phyloP scores from a whole-genome alignment of 2,113 vertebrate genomes.

The Tetrao urogallus region DNA sequence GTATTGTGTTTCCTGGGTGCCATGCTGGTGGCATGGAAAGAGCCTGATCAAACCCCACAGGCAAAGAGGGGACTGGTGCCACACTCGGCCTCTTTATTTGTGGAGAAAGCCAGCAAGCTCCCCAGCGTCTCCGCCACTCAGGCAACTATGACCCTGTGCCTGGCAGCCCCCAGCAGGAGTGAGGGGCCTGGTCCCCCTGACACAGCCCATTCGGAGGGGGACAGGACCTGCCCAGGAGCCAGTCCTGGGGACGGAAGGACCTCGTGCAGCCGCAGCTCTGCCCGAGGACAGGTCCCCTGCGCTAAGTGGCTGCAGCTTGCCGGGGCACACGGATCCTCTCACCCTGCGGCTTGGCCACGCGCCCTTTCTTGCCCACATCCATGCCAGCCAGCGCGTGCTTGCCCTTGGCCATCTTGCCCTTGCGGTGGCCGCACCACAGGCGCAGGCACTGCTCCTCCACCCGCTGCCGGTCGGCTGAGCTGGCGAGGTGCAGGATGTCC shows the following conservation, averaged over 20 bases:
- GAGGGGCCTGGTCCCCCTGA: not conserved
- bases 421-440: slow-evolving; percentile 88
- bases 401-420: slow-evolving; percentile 85
- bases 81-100: not conserved
- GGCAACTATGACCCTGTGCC: fast-evolving
- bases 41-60: not conserved
- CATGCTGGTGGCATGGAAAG: fast-evolving
- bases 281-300: not conserved
- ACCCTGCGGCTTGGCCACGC: slow-evolving; percentile 75
- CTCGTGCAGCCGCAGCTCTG: not conserved
- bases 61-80: not conserved
- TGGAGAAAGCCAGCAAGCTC: not conserved
- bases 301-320: slow-evolving; percentile 75
- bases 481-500: slow-evolving; percentile 91
- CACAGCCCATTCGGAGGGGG: fast-evolving
- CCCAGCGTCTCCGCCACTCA: not conserved
- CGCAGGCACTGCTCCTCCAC: slow-evolving; percentile 92
- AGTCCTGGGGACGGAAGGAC: not conserved
- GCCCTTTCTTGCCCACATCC: slow-evolving; percentile 83
- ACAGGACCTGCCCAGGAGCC: not conserved
- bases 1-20: not conserved
- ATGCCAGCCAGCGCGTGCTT: slow-evolving; percentile 83
- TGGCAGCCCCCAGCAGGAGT: not conserved
- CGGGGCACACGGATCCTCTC: slow-evolving; percentile 89
- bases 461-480: slow-evolving; percentile 82